Evolutionary conservation across 2,113 vertebrate genomes (phyloP).

Genomic region (Muscicapa adusta): DNA sequence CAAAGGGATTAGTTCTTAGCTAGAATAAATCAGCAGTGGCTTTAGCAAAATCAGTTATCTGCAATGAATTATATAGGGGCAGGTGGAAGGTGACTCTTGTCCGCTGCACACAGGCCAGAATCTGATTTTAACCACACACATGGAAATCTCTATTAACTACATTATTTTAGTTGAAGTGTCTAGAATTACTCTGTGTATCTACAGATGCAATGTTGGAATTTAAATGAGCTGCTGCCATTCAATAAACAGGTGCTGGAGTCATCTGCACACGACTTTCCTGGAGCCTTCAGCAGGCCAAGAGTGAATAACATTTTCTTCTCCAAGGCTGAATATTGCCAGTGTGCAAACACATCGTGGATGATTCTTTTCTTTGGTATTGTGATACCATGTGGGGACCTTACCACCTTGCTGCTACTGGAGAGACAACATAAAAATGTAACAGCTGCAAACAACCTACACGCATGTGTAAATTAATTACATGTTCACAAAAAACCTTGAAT

Average conservation of each 20-base stretch:
- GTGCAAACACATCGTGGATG: background rate
- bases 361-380: background rate
- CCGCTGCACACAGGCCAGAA: background rate
- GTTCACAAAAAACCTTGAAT: background rate
- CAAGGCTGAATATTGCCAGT: background rate
- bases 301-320: background rate
- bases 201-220: background rate
- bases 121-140: background rate
- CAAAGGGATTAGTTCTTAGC: conserved; percentile 9
- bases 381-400: background rate
- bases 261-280: background rate
- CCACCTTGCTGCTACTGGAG: background rate
- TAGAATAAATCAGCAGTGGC: conserved; percentile 16
- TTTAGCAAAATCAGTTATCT: background rate
- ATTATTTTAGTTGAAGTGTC: conserved; percentile 9
- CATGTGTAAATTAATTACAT: background rate
- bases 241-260: background rate
- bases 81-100: background rate
- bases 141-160: background rate
- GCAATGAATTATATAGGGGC: background rate
- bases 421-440: background rate
- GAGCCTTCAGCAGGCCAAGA: background rate
- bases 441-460: background rate
- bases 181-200: background rate
- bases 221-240: background rate